Evolutionary conservation across 2,797 vertebrate species (phyloP).

Genomic region (Alcedo atthis): DNA sequence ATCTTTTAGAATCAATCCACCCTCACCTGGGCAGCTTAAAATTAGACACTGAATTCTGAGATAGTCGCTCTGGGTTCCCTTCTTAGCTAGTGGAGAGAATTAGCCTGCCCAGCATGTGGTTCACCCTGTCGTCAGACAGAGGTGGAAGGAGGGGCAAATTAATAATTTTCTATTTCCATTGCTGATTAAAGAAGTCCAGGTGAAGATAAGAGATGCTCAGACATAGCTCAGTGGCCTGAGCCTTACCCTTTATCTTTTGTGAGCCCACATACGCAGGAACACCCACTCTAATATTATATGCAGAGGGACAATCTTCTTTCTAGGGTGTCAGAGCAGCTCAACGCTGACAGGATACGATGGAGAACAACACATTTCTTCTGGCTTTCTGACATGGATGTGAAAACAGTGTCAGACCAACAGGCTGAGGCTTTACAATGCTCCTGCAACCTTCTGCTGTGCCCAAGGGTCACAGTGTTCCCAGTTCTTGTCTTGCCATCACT

Average conservation of each 20-base stretch:
- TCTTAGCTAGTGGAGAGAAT: neutral
- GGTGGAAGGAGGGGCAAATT: neutral
- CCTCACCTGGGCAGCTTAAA: neutral
- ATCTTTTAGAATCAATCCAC: neutral
- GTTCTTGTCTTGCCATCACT: neutral
- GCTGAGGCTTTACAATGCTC: neutral
- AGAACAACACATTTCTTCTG: neutral
- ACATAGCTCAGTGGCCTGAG: neutral
- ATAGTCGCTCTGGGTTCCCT: neutral
- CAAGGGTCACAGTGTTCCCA: neutral
- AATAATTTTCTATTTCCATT: neutral
- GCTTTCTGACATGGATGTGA: neutral
- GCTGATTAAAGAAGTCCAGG: neutral
- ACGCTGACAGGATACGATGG: neutral
- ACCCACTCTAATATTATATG: neutral
- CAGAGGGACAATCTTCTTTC: neutral
- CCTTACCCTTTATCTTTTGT: neutral
- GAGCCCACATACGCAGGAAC: neutral
- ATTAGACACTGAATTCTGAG: neutral
- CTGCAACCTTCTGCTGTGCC: neutral
- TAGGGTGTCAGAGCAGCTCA: neutral
- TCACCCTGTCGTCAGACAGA: neutral
- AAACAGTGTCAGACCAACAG: neutral
- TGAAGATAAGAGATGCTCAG: neutral
- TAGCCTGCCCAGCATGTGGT: neutral